Base-by-base conservation (phyloP, 1,140 invertebrate genomes). In the Drosophila teissieri region DNA sequence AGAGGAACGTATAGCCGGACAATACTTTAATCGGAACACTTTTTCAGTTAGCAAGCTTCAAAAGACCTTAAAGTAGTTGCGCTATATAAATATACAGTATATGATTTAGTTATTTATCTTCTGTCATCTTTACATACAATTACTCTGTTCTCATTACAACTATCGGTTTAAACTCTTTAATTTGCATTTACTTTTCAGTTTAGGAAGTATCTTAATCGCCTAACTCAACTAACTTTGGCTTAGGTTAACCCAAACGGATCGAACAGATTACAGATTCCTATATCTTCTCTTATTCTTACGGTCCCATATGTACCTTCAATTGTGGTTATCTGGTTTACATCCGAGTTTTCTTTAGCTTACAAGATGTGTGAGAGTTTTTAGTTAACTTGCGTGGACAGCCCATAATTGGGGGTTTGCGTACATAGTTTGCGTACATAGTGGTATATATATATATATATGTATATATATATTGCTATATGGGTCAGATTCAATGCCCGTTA, bases 321-420 rank as follows among this genome's bases (percentile, higher is more conserved):
- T 4, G 2, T n/a, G 4, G 45, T 53, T 61, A 61, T 55, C 10
- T 52, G 24, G 31, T 24, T 55, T 61, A 27, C 22, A 55, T 40
- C 51, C 31, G 53, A 42, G 54, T 31, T 51, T 67, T 10, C 10
- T 42, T 46, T 36, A 22, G 39, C 40, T 53, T 55, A 37, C 42
- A 36, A 37, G 40, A 52, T 60, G 37, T 14, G 39, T 42, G 51
- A 63, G 45, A 55, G 12, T 24, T 56, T 36, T 69, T 75, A 74
- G 70, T 57, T 75, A 75, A 75, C 70, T 75, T 65, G 52, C 52
- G 70, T 75, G 73, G 72, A 75, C 58, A 75, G 70, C 54, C 58
- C 62, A 57, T 53, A 65, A 75, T 44, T 46, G 34, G 15, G 51
- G 51, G 56, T 70, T 49, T 56, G 67, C 49, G 48, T 46, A 73